These are phyloP conservation scores for honey bee (Apis mellifera) DNA, from an alignment of 1,140 invertebrate species.

Conservation along the genomic window DNA sequence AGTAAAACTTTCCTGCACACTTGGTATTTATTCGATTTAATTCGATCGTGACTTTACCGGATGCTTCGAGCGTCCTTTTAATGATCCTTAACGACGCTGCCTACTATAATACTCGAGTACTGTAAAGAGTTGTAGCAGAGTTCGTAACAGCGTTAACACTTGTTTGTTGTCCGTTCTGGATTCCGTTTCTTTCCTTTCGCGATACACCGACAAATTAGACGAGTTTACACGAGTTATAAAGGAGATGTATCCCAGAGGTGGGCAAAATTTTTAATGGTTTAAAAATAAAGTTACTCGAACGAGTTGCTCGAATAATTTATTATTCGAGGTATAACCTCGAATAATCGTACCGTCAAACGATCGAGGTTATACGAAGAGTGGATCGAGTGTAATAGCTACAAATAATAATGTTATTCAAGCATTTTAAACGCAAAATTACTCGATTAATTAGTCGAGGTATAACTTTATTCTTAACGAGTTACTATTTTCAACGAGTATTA, in stretches of 20 bases:
- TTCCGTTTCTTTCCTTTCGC: constrained; percentile 4
- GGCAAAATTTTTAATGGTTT: no score
- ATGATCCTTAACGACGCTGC: constrained; percentile 46
- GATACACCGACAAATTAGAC: neutral
- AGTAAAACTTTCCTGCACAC: constrained; percentile 11
- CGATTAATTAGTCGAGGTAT: no score
- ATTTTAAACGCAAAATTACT: no score
- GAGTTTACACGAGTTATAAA: neutral
- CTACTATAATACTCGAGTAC: constrained; percentile 45
- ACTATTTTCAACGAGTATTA: no score
- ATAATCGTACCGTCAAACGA: no score
- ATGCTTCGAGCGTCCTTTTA: constrained; percentile 60
- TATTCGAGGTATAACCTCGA: no score
- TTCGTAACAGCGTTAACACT: constrained; percentile 28
- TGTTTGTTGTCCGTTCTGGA: neutral
- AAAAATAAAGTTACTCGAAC: no score
- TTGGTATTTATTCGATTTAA: constrained; percentile 41
- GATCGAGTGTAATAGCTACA: no score
- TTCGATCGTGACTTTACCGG: constrained; percentile 60
- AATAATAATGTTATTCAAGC: no score
- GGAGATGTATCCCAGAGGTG: neutral
- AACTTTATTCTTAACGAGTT: no score
- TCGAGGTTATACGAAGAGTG: no score
- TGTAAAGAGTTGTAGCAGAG: constrained; percentile 29
- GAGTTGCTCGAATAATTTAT: no score